Evolutionary conservation across 2,888 invertebrate genomes (phyloP), one percentile per base, ranked within the genome.

Genomic region (Eupeodes latifasciatus): DNA sequence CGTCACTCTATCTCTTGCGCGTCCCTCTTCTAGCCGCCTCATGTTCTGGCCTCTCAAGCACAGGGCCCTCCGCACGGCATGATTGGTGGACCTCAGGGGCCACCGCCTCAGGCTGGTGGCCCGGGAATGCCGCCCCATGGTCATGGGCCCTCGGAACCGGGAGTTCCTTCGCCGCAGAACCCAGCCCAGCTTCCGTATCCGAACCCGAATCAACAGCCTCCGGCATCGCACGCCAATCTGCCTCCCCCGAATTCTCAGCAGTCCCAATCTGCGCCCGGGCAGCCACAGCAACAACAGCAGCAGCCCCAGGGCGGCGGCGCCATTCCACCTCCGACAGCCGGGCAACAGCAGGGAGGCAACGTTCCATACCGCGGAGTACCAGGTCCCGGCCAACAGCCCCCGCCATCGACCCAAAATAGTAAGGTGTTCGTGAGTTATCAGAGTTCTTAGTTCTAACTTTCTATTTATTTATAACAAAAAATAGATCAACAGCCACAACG

Each of bases 401-500:
- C 91, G 12, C 90, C 90, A n/a, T 76, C 90, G 61, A 90, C 86
- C 6, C 90, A 83, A 90, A 91, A 89, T 83, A 90, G 90, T 91
- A 83, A 92, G 91, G 90, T 61, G 88, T 5, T 1, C 10, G 14
- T 40, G 0, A 11, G n/a, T 7, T 64, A 12, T 62, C 0, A 6
- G 40, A 11, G 27, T 11, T 19, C 40, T 5, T 5, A 61, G 12
- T 66, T 19, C 7, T 4, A 10, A 34, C 59, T 27, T 75, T 67
- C n/a, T 1, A 64, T 85, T 27, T 27, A 27, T 27, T 27, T 27
- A 27, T 3, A 27, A 27, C 27, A 44, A 64, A 71, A 71, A 55
- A 14, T 87, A 93, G 93, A 92, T 57, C 96, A 96, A 94, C 95
- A 89, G 94, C 95, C 92, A 91, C 95, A 94, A 90, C 94, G 94